Evolutionary conservation across 2,113 vertebrate species (phyloP).

Genomic region (Lamprologus lemairii): DNA sequence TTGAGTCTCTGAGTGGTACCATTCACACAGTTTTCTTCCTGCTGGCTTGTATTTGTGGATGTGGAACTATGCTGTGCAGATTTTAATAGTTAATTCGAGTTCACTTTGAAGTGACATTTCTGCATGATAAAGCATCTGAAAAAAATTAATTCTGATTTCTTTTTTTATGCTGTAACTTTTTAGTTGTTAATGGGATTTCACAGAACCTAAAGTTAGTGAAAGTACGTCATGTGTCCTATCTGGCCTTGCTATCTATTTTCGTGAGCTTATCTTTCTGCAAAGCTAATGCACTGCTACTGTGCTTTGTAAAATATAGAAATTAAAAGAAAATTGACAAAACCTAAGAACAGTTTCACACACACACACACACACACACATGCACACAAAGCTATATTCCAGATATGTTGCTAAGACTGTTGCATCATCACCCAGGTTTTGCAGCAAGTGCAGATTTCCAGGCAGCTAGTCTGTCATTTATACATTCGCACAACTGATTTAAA

Average conservation of each 20-base stretch:
- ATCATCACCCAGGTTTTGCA: neutral
- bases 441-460: neutral
- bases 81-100: neutral
- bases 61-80: neutral
- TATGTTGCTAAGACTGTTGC: neutral
- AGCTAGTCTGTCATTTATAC: neutral
- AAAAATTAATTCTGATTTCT: neutral
- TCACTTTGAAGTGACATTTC: neutral
- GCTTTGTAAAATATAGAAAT: neutral
- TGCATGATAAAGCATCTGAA: neutral
- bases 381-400: neutral
- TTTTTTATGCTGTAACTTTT: neutral
- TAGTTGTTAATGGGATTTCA: constrained; percentile 19
- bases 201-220: constrained; percentile 5
- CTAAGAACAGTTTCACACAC: neutral
- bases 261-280: constrained; percentile 12
- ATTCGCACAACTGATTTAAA: neutral
- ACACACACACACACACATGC: neutral
- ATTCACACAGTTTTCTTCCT: neutral
- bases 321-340: neutral
- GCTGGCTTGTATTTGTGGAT: neutral
- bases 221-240: constrained; percentile 13
- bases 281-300: neutral
- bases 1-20: neutral
- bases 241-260: constrained; percentile 35